Base-by-base conservation (phyloP, 2,888 invertebrate genomes). In the Diaperis boleti region DNA sequence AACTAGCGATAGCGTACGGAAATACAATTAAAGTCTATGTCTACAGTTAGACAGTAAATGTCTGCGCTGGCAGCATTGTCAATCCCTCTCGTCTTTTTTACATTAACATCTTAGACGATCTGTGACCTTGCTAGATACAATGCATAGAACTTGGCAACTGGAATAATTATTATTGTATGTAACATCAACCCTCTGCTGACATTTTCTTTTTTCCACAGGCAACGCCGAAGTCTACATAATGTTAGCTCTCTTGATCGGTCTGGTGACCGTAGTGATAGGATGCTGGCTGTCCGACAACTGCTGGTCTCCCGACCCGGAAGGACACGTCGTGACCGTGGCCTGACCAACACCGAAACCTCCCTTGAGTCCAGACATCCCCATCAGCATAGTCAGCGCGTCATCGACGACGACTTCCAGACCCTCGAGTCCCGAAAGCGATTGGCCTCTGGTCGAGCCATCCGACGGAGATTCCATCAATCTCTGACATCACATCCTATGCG, bases 271-370 rank as follows among this genome's bases (percentile, higher is more conserved):
- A 61, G 89, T 90, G 71, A 88, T 90, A 72, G 90, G 90, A 72
- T 90, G 90, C 82, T 90, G 90, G 90, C 83, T 90, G 60, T 89
- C 89, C 29, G 90, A 90, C 86, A 90, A 90, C 83, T 90, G 90
- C 81, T 90, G 90, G 90, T 89, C 90, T 56, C 89, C 90, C 69
- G 90, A 90, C 79, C 89, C 90, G 60, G 82, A 82, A 47, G 88
- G 89, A 76, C 86, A 86, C 76, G 82, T 84, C 61, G 82, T 88
- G 75, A 87, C 88, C 73, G 85, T 88, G 78, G 89, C 89, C 82
- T 90, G 89, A 89, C 88, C 87, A 71, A 84, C 84, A 84, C 80
- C 83, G 83, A 86, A 86, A 84, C 85, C 86, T 83, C 85, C 86
- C 83, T 83, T 72, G 57, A 66, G 64, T 42, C 70, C 71, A 13